Evolutionary conservation across 2,113 vertebrate genomes (phyloP).

Genomic region (Columba livia): DNA sequence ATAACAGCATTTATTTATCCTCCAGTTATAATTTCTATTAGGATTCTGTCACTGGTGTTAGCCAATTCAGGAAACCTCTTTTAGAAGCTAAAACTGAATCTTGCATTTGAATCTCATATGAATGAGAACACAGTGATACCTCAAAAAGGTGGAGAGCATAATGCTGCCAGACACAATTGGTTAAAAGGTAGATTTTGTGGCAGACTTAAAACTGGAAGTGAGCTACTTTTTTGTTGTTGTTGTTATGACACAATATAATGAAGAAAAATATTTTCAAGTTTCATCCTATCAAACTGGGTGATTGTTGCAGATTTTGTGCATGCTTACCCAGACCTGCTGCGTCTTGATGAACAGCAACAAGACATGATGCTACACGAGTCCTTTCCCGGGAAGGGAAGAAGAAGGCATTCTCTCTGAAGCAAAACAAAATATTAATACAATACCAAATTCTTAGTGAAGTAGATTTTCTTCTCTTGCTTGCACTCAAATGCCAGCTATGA

Average conservation of each 20-base stretch:
- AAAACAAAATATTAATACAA: background rate
- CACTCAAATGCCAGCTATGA: background rate
- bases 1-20: background rate
- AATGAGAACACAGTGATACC: background rate
- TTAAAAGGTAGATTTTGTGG: background rate
- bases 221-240: background rate
- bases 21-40: background rate
- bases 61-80: background rate
- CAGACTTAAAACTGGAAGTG: background rate
- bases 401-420: background rate
- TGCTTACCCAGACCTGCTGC: background rate
- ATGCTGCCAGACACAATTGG: background rate
- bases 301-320: background rate
- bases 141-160: background rate
- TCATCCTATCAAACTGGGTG: background rate
- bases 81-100: background rate
- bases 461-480: background rate
- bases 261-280: background rate
- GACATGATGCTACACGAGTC: background rate
- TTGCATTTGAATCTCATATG: background rate
- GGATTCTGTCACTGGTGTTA: background rate
- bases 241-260: background rate
- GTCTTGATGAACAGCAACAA: background rate
- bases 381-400: background rate
- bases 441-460: background rate